Conservation (phyloP, 2,797 vertebrate genomes). For the Nyctalus aviator region DNA sequence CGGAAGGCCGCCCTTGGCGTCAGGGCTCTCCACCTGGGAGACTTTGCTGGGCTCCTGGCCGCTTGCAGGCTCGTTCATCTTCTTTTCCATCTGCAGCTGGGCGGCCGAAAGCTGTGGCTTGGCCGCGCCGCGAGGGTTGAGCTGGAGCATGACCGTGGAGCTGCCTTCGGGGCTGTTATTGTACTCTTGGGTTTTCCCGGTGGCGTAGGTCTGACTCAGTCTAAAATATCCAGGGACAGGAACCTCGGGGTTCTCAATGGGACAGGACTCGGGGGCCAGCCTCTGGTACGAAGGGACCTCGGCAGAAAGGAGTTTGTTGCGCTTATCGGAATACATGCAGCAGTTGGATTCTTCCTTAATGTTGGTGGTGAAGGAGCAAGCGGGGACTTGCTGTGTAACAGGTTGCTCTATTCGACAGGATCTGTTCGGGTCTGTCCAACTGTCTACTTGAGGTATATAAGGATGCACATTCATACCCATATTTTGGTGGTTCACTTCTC, state of each 20-base stretch:
- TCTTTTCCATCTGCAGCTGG: slow-evolving; percentile 94
- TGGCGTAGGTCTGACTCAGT: slow-evolving; percentile 98
- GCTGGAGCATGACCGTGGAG: slow-evolving; percentile 95
- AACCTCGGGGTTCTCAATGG: slow-evolving; percentile 97
- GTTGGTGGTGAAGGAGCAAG: slow-evolving; percentile 97
- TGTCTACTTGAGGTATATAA: slow-evolving; percentile 99
- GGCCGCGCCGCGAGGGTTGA: slow-evolving; percentile 94
- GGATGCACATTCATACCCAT: slow-evolving; percentile 99
- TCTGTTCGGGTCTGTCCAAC: slow-evolving; percentile 97
- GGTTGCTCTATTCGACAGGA: slow-evolving; percentile 97
- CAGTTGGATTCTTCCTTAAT: slow-evolving; percentile 99
- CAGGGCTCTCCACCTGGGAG: slow-evolving; percentile 92
- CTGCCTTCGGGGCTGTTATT: slow-evolving; percentile 94
- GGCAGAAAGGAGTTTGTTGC: slow-evolving; percentile 95
- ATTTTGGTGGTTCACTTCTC: slow-evolving; percentile 98
- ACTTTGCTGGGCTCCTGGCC: slow-evolving; percentile 92
- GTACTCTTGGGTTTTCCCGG: slow-evolving; percentile 97
- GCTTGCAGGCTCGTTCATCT: slow-evolving; percentile 91
- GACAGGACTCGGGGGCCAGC: slow-evolving; percentile 94
- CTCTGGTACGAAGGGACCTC: slow-evolving; percentile 95
- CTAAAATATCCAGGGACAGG: slow-evolving; percentile 99
- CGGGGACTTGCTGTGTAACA: slow-evolving; percentile 96
- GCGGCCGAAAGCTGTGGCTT: slow-evolving; percentile 94
- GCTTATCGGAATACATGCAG: slow-evolving; percentile 99
- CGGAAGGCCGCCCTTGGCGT: slow-evolving; percentile 91